phyloP scores from a whole-genome alignment of 2,888 invertebrate species.

The Flexamia atlantica region DNA sequence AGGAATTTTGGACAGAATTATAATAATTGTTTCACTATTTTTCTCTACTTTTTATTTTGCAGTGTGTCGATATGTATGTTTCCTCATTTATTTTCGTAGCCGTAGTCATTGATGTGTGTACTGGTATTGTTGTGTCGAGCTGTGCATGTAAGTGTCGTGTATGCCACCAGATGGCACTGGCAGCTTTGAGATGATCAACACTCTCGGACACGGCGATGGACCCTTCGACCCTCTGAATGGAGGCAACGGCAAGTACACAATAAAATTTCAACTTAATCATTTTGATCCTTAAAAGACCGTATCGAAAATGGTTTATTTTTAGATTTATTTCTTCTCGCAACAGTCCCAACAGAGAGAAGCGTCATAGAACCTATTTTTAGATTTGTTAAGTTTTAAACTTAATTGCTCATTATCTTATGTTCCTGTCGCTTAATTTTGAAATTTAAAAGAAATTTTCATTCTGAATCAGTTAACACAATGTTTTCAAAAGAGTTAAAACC shows the following conservation, averaged over 20 bases:
- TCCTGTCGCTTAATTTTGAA: too few species aligned
- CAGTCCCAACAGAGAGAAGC: too few species aligned
- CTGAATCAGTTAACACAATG: too few species aligned
- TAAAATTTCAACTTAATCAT: too few species aligned
- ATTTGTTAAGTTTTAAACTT: too few species aligned
- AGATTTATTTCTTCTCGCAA: too few species aligned
- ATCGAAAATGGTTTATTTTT: too few species aligned
- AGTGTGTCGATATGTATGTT: not conserved
- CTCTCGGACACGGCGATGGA: conserved; percentile 75
- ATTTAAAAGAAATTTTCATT: too few species aligned
- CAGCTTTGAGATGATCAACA: conserved; percentile 84
- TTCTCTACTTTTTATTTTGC: not conserved
- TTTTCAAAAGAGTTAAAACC: too few species aligned
- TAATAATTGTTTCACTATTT: conserved; percentile 16
- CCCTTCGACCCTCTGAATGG: conserved; percentile 23
- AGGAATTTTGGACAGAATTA: not conserved
- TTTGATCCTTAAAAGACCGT: too few species aligned
- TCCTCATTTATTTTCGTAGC: not conserved
- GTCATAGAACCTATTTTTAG: not conserved
- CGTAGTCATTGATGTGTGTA: not conserved
- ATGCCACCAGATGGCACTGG: conserved; percentile 77
- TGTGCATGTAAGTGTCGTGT: conserved; percentile 71
- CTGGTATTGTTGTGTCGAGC: conserved; percentile 50
- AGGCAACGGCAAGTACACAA: conserved; percentile 55
- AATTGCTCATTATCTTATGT: too few species aligned